phyloP scores from a whole-genome alignment of 2,113 vertebrate genomes.

The Varanus komodoensis region DNA sequence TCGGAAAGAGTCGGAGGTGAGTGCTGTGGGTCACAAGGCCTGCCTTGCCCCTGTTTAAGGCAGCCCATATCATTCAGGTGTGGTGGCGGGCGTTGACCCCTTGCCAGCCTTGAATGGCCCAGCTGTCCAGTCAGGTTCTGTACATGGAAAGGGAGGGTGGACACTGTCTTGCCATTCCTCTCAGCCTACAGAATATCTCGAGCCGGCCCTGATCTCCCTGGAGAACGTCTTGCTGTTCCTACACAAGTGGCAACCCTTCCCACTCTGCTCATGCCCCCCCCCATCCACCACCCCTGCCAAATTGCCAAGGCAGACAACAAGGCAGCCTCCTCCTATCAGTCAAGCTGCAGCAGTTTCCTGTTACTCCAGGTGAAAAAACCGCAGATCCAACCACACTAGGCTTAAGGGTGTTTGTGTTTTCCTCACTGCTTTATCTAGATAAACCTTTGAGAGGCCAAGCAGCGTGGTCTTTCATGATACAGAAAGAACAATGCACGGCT shows the following conservation, averaged over 20 bases:
- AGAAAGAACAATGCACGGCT: not conserved
- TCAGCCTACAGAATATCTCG: too few relatives aligned
- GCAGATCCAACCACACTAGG: not conserved
- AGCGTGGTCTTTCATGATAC: not conserved
- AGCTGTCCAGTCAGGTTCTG: too few relatives aligned
- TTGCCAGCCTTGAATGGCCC: too few relatives aligned
- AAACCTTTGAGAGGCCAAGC: not conserved
- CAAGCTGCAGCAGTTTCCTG: conserved; percentile 6
- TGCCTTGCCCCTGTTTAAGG: too few relatives aligned
- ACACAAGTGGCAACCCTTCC: not conserved
- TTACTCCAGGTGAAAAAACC: not conserved
- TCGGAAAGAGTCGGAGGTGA: too few relatives aligned
- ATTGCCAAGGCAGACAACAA: not conserved
- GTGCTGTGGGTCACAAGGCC: too few relatives aligned
- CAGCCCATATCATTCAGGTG: too few relatives aligned
- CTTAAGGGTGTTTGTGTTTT: not conserved
- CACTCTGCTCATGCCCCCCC: not conserved
- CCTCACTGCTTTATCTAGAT: not conserved
- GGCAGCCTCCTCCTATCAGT: not conserved
- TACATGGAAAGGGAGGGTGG: too few relatives aligned
- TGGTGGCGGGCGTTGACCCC: too few relatives aligned
- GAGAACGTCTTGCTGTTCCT: not conserved
- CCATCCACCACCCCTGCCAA: not conserved
- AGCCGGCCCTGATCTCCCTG: not conserved
- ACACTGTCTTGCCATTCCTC: too few relatives aligned